Percentiles rank a stretch among this genome's conserved stretches.
Evolutionary conservation across 2,113 vertebrate genomes (phyloP).

Genomic region (Scophthalmus maximus): DNA sequence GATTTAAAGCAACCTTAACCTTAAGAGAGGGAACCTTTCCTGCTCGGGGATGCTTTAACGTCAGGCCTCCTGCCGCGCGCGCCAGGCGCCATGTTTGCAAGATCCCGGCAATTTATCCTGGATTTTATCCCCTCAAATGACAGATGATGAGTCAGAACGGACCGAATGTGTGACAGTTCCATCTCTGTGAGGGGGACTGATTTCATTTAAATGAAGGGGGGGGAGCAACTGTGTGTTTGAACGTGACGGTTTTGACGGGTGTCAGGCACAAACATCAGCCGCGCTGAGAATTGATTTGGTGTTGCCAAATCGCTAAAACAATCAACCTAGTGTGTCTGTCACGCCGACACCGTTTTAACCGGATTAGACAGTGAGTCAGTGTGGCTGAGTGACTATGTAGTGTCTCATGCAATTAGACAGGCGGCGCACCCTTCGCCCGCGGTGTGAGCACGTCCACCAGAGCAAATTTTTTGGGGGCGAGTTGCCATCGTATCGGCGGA

Average conservation of each 20-base stretch:
- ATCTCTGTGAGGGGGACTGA: constrained; percentile 14
- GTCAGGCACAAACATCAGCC: constrained; percentile 12
- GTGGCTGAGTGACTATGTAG: constrained; percentile 46
- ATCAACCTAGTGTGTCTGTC: constrained; percentile 48
- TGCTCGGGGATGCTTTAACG: constrained; percentile 32
- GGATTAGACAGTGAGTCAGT: constrained; percentile 52
- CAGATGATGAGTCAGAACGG: no score
- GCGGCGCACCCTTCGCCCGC: constrained; percentile 20
- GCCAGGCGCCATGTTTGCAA: no score
- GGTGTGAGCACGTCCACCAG: constrained; percentile 31
- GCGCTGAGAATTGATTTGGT: constrained; percentile 13
- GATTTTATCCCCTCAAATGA: no score
- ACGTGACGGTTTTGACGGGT: constrained; percentile 21
- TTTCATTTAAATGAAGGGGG: constrained; percentile 29
- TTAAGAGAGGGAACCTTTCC: constrained; percentile 42
- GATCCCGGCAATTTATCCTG: no score
- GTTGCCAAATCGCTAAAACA: constrained; percentile 47
- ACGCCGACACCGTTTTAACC: constrained; percentile 16
- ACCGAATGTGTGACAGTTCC: no score
- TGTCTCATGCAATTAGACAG: constrained; percentile 57
- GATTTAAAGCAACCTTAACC: constrained; percentile 72
- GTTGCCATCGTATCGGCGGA: constrained; percentile 2
- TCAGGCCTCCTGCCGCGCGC: constrained; percentile 23
- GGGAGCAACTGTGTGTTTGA: not conserved
- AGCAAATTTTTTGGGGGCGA: not conserved